Evolutionary conservation across 1,140 invertebrate species (phyloP), one percentile per base, ranked within the genome.

Genomic region (Hestina assimilis): DNA sequence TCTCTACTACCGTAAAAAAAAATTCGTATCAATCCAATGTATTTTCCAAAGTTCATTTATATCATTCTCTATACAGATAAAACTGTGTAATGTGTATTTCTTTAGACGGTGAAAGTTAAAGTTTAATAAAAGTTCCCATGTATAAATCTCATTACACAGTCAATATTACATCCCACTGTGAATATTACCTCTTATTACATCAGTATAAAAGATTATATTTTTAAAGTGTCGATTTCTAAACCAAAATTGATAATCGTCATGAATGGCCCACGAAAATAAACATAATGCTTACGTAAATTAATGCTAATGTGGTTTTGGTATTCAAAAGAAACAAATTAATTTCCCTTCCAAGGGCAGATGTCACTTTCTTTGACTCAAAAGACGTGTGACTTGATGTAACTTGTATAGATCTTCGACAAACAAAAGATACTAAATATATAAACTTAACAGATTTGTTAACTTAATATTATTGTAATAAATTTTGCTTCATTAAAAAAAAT

Each of bases 221-320:
- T n/a, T 47, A 47, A 53, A 35, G 48, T 54, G 31, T 63, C 15
- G 50, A 17, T 14, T 40, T 15, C 46, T 29, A 54, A 24, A 60
- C 45, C 26, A 33, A 53, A 66, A 60, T 53, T 31, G 35, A 46
- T 57, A 46, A 72, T 69, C 46, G 38, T 55, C 40, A 64, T 52
- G 56, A 43, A 65, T 60, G 15, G 60, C 46, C 40, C 14, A 62
- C 51, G 52, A 53, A 63, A 51, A 52, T 52, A 46, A 51, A 50
- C 35, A 56, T 20, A 69, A 60, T 63, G 51, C 29, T 53, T 67
- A 63, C 48, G 50, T 72, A 76, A 69, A 45, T 52, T 71, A 62
- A 74, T 67, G 53, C 60, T 65, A 72, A 72, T 72, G 59, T 63
- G 57, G 51, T 31, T 63, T 72, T 70, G 47, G 52, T 66, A 65